A percentile compares a stretch with the other conserved stretches of the same genome.
These are phyloP conservation scores for Coptodon bakossiorum DNA, from an alignment of 2,113 vertebrate species.

Conservation along the genomic window DNA sequence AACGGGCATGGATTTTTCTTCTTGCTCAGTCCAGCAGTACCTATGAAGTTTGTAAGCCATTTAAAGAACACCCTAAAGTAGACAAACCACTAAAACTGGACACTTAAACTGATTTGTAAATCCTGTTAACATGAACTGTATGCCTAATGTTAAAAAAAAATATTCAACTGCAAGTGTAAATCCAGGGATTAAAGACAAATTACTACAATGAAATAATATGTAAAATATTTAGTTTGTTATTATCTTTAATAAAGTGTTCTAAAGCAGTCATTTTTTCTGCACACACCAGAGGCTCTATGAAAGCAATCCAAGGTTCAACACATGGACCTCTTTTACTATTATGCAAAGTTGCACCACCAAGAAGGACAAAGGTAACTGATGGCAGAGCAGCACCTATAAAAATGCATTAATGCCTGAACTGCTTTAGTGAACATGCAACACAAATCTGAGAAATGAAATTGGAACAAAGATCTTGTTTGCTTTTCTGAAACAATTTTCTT, in stretches of 20 bases:
- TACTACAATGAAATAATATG: background rate
- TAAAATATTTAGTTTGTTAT: background rate
- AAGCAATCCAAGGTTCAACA: background rate
- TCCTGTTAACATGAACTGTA: background rate
- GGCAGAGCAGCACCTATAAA: background rate
- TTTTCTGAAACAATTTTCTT: background rate
- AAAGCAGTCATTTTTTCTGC: background rate
- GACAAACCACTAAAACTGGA: background rate
- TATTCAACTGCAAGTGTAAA: background rate
- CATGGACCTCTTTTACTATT: background rate
- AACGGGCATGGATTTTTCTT: background rate
- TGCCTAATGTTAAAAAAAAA: background rate
- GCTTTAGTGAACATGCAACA: background rate
- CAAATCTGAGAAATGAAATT: background rate
- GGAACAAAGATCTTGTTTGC: background rate
- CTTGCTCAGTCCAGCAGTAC: background rate
- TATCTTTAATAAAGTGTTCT: background rate
- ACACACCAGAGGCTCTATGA: background rate
- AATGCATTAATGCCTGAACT: background rate
- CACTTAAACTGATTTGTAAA: background rate
- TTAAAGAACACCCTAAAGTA: background rate
- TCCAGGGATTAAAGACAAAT: background rate
- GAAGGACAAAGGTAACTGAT: conserved; percentile 2
- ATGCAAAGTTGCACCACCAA: background rate
- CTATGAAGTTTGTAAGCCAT: background rate